Evolutionary conservation across 2,797 vertebrate species (phyloP), one percentile per base, ranked within the genome.

Genomic region (Miopithecus talapoin): DNA sequence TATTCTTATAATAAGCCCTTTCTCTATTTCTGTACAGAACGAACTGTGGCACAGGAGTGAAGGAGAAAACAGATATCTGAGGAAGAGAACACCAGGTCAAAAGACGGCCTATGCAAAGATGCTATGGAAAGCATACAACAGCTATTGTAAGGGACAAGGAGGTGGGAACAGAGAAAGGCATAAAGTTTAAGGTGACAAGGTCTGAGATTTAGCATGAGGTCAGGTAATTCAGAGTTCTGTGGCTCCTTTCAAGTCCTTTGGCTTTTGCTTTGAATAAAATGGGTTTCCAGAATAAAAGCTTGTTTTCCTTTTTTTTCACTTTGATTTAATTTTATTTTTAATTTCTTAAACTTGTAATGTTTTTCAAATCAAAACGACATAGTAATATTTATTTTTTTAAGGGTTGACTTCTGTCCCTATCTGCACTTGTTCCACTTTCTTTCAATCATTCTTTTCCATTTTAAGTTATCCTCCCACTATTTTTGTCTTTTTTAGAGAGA

Each of bases 41-140:
- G 10, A 1, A 74, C 26, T 50, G 7, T 46, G 24, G 8, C 50
- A 41, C 24, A 7, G 17, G 21, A 39, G 3, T 33, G 50, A 33
- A 76, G 39, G 21, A 89, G 19, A 59, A 26, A 11, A 13, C 39
- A n/a, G 72, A 0, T 12, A 19, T 68, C 30, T 55, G 22, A 33
- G 33, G 24, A 89, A 75, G 24, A 21, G 5, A 39, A 48, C 11
- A 41, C 11, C 36, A 39, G 16, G n/a, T 24, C 8, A 26, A 21
- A n/a, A n/a, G 17, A 50, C 0, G 0, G 12, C 48, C 48, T 50
- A 24, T 21, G 28, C 4, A 70, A 86, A 6, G 19, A 33, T 10
- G 10, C 10, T 48, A 4, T 8, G 33, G 16, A 36, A n/a, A 11
- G 17, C 14, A 36, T 26, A 39, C 2, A 24, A 24, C 8, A 22